Conservation (phyloP, 2,888 invertebrate species). For the Neoitamus cyanurus region DNA sequence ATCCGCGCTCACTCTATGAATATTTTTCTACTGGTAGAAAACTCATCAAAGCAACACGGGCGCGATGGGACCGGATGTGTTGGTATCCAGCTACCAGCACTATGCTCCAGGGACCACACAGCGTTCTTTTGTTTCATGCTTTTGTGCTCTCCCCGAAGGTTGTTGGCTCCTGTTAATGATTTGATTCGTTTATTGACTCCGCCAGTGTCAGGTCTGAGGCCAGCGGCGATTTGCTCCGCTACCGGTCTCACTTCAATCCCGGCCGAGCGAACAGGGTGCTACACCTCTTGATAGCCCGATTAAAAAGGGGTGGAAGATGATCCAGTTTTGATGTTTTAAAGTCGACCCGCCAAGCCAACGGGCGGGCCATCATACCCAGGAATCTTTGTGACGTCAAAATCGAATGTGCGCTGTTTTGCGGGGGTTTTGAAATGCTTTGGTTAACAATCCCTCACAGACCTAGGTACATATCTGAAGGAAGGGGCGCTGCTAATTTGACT, state of each 20-base stretch:
- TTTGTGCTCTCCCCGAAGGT: background rate
- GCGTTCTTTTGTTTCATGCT: slow-evolving; percentile 31
- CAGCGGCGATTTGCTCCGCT: slow-evolving; percentile 16
- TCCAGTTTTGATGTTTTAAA: slow-evolving; percentile 4
- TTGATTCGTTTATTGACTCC: slow-evolving; percentile 43
- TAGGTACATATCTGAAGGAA: background rate
- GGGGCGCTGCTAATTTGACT: background rate
- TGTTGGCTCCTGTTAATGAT: slow-evolving; percentile 38
- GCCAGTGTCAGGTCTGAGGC: slow-evolving; percentile 24
- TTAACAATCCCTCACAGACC: background rate
- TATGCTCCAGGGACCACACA: background rate
- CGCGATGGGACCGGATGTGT: background rate
- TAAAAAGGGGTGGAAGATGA: slow-evolving; percentile 40
- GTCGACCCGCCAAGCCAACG: background rate
- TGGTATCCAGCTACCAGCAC: background rate
- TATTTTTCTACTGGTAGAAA: slow-evolving; percentile 38
- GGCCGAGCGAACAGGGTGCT: background rate
- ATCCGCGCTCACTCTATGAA: background rate
- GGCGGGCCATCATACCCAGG: background rate
- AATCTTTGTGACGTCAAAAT: slow-evolving; percentile 17
- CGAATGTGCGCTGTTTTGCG: background rate
- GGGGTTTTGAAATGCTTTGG: background rate
- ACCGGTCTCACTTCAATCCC: slow-evolving; percentile 10
- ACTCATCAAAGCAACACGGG: slow-evolving; percentile 23
- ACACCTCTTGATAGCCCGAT: slow-evolving; percentile 11